Evolutionary conservation across 1,140 invertebrate genomes (phyloP), one percentile per base, ranked within the genome.

Genomic region (Drosophila oshimai): DNA sequence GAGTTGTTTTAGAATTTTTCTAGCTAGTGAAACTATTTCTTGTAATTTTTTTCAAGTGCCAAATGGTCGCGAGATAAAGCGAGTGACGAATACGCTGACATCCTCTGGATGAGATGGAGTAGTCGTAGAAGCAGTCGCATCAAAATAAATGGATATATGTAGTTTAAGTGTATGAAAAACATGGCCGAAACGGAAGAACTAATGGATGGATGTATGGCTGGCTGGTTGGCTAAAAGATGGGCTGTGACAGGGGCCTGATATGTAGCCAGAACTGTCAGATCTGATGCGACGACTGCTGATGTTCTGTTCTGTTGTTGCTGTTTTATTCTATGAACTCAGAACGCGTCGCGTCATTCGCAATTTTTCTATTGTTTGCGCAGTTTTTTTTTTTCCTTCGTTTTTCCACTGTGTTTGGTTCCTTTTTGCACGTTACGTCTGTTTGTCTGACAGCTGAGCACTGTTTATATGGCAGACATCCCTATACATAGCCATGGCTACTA

Each of bases 161-260:
- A 67, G 74, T 67, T 73, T 72, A 57, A 71, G 53, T 67, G 58
- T 50, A 75, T 26, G 46, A 79, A 50, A 72, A 81, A 68, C 77
- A 75, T 76, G 55, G 46, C 68, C 68, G 61, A 69, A 83, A 64
- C 68, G 78, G 68, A 77, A 58, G 22, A 46, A 49, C 69, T 83
- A 84, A 83, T 84, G 78, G 78, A 77, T 76, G 57, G 67, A 74
- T 74, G 61, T 57, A 74, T 69, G 70, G 61, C 68, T 84, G 78
- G 68, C 47, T 62, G 50, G 37, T 36, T 74, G 74, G 49, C 53
- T 61, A 61, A 51, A 44, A 61, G 71, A 71, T 57, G 55, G 64
- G 44, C 46, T 41, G 17, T 37, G 45, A 55, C 47, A 49, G 51
- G 47, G 37, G 41, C 39, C 49, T 45, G 37, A 34, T 61, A 28